Conservation (phyloP, 2,888 invertebrate genomes). For the Acleris sparsana region DNA sequence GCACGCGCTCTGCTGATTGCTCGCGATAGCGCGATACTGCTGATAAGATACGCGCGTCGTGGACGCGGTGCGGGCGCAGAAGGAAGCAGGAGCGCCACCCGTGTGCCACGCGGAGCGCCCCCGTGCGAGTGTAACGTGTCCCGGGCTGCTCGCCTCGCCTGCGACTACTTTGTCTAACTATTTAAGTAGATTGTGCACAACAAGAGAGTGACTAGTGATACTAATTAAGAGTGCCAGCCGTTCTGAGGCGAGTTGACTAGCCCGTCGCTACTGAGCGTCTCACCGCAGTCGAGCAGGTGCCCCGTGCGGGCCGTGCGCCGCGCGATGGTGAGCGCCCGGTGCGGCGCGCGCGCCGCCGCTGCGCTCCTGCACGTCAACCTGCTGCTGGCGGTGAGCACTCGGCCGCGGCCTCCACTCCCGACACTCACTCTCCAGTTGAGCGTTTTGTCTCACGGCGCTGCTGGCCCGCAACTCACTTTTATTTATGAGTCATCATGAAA, state of each 20-base stretch:
- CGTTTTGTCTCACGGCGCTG: background rate
- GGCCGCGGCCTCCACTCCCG: background rate
- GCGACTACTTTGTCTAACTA: too few relatives aligned
- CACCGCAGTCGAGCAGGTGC: background rate
- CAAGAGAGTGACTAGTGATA: too few relatives aligned
- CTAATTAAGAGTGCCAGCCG: too few relatives aligned
- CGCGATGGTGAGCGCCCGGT: slow-evolving; percentile 17
- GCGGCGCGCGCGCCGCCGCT: slow-evolving; percentile 40
- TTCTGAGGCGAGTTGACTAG: background rate
- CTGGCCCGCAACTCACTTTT: too few relatives aligned
- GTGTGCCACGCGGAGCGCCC: background rate
- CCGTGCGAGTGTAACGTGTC: too few relatives aligned
- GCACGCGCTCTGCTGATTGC: background rate
- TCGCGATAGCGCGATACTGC: slow-evolving; percentile 24
- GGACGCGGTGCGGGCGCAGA: slow-evolving; percentile 6
- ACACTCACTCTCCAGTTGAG: background rate
- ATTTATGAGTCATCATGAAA: too few relatives aligned
- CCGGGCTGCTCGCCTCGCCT: background rate
- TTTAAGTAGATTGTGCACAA: too few relatives aligned
- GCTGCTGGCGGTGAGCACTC: slow-evolving; percentile 60
- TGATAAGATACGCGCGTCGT: slow-evolving; percentile 29
- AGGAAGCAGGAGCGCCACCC: slow-evolving; percentile 5
- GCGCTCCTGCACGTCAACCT: slow-evolving; percentile 64
- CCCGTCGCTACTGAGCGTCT: background rate
- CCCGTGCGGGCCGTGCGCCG: background rate